Percentiles rank a stretch among this genome's conserved stretches.
phyloP scores from a whole-genome alignment of 2,797 vertebrate genomes.

The Hylomyscus alleni region DNA sequence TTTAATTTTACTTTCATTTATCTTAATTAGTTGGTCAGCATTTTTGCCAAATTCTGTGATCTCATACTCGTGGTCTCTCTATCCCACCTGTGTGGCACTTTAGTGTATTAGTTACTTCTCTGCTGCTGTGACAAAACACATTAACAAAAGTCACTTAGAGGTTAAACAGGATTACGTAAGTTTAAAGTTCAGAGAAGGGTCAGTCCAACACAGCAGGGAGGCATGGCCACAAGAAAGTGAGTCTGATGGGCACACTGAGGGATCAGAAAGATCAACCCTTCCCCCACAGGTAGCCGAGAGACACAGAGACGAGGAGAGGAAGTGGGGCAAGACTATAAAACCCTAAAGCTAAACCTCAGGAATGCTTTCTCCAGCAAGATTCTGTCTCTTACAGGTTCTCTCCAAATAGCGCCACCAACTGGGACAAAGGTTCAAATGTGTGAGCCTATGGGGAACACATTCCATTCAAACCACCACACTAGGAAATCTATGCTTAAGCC shows the following conservation, averaged over 20 bases:
- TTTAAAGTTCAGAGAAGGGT: no score
- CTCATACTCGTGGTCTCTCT: no score
- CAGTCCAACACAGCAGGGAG: background rate
- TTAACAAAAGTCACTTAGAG: background rate
- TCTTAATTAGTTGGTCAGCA: background rate
- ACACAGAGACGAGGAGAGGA: background rate
- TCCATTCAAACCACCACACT: background rate
- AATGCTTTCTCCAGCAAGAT: no score
- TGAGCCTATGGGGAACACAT: background rate
- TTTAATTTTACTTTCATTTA: background rate
- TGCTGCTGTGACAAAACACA: background rate
- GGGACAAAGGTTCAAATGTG: background rate
- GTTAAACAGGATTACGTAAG: background rate
- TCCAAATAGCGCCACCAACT: no score
- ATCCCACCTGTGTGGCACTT: no score
- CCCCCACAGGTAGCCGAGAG: background rate
- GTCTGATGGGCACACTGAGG: background rate
- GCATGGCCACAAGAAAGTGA: background rate
- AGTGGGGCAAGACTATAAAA: background rate
- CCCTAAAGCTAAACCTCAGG: background rate
- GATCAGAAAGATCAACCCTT: background rate
- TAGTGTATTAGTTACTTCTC: background rate
- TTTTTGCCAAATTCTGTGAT: background rate
- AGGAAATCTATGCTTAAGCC: background rate
- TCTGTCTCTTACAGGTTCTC: background rate